These are phyloP conservation scores for Tamias sibiricus DNA, from an alignment of 2,113 vertebrate species.

Conservation along the genomic window DNA sequence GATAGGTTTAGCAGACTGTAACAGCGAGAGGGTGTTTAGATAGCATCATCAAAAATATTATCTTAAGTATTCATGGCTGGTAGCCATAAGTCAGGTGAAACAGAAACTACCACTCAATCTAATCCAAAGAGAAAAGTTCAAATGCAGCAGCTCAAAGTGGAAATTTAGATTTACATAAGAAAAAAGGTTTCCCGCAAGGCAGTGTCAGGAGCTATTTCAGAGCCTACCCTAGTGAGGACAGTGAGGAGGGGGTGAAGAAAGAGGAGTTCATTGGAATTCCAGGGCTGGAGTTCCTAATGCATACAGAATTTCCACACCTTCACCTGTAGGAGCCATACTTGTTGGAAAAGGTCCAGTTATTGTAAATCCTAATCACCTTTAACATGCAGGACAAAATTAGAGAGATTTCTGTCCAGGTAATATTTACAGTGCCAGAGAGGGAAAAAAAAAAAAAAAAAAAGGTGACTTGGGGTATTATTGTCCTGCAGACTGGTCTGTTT, in stretches of 20 bases:
- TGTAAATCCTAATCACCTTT: neutral
- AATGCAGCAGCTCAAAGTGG: neutral
- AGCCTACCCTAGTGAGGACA: neutral
- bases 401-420: constrained; percentile 29
- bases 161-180: neutral
- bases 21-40: neutral
- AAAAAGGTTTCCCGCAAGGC: neutral
- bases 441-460: neutral
- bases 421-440: neutral
- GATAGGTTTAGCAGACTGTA: neutral
- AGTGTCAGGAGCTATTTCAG: neutral
- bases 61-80: neutral
- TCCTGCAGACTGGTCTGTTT: neutral
- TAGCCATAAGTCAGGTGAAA: neutral
- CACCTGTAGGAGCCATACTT: neutral
- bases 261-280: neutral
- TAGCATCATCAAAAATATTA: neutral
- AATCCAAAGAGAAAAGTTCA: neutral
- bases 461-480: neutral
- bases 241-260: neutral
- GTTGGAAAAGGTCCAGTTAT: neutral
- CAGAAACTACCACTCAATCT: neutral
- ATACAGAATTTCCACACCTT: accelerated
- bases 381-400: neutral
- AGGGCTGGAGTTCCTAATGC: neutral